Evolutionary conservation across 1,140 invertebrate genomes (phyloP).

Genomic region (Antheraea mylitta): DNA sequence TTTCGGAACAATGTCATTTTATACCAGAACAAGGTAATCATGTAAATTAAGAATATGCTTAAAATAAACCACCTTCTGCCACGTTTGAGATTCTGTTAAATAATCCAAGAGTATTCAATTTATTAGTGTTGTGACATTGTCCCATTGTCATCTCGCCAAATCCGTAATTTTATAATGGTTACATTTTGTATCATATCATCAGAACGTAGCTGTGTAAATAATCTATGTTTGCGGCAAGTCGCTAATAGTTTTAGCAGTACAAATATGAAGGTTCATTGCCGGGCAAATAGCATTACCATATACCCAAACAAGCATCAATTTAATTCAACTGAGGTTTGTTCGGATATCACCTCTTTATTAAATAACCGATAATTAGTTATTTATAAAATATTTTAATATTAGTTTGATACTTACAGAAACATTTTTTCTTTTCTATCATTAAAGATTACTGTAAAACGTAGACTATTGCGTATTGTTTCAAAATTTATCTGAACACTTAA

Average conservation of each 20-base stretch:
- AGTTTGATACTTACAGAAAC: background rate
- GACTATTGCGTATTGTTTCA: too few species aligned
- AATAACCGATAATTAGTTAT: background rate
- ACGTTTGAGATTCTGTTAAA: conserved; percentile 7
- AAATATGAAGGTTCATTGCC: conserved; percentile 70
- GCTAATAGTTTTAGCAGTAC: conserved; percentile 68
- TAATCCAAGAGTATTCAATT: background rate
- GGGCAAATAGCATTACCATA: conserved; percentile 47
- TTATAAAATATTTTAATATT: background rate
- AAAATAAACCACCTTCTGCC: background rate
- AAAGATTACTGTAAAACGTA: too few species aligned
- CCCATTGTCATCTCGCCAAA: conserved; percentile 5
- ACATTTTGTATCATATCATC: conserved; percentile 13
- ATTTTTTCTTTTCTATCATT: too few species aligned
- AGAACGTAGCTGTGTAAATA: conserved; percentile 34
- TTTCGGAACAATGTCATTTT: conserved; percentile 21
- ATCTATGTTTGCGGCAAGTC: conserved; percentile 45
- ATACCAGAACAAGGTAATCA: conserved; percentile 20
- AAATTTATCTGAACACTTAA: too few species aligned
- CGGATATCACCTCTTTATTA: background rate
- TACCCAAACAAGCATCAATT: conserved; percentile 29
- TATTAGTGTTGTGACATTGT: conserved; percentile 8
- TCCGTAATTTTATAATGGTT: conserved; percentile 5
- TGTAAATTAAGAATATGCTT: conserved; percentile 15
- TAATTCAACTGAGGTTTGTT: background rate